A percentile compares a stretch with the other conserved stretches of the same genome.
Conservation (phyloP, 2,888 invertebrate genomes). For the Stenchaetothrips biformis region DNA sequence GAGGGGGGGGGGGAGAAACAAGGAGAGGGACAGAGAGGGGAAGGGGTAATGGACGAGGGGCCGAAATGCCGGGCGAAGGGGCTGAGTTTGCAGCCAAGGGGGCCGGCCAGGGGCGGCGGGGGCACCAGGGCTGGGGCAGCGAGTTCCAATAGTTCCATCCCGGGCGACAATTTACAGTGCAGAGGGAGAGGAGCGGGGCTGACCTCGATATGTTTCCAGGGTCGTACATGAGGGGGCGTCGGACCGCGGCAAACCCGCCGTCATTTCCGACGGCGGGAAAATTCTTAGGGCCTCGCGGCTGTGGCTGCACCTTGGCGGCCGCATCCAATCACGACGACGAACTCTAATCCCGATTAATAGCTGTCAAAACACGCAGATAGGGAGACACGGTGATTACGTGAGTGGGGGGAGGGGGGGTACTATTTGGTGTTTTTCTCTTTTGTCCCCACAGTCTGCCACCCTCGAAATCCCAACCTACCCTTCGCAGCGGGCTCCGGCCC, state of each 20-base stretch:
- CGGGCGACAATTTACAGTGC: conserved; percentile 1
- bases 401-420: not conserved
- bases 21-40: not conserved
- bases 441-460: too few species aligned
- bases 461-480: too few species aligned
- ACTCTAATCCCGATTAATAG: conserved; percentile 13
- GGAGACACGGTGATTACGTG: conserved; percentile 6
- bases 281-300: too few species aligned
- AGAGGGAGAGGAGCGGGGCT: not conserved
- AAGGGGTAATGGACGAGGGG: conserved; percentile 7
- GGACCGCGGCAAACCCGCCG: too few species aligned
- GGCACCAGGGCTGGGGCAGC: not conserved
- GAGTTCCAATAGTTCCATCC: conserved; percentile 16
- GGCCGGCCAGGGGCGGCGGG: not conserved
- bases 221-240: too few species aligned
- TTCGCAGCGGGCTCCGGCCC: too few species aligned
- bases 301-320: too few species aligned
- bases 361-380: conserved; percentile 17
- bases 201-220: not conserved
- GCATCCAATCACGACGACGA: not conserved
- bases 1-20: not conserved
- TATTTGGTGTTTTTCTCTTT: too few species aligned
- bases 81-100: not conserved
- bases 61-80: not conserved
- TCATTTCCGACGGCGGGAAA: too few species aligned